Percentiles rank a stretch among this genome's conserved stretches.
Evolutionary conservation across 2,797 vertebrate genomes (phyloP).

Genomic region (Neomorphus geoffroyi): DNA sequence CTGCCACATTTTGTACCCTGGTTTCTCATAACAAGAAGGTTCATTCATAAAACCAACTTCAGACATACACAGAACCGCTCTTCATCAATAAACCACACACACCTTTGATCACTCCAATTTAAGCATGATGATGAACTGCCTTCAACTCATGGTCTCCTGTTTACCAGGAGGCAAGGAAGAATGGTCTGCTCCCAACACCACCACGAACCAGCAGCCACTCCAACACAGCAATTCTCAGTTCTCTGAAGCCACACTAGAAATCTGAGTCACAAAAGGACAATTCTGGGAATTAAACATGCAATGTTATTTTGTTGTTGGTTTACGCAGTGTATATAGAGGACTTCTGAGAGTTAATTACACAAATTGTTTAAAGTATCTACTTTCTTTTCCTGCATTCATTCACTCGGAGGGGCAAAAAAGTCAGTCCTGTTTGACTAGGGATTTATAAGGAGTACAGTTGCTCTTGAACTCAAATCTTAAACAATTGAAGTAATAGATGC

Average conservation of each 20-base stretch:
- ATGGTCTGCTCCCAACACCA: neutral
- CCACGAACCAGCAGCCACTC: neutral
- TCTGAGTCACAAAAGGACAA: neutral
- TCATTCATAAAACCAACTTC: neutral
- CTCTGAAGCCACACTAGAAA: neutral
- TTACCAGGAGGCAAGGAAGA: neutral
- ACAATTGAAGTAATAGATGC: neutral
- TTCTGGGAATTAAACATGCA: neutral
- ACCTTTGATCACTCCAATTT: neutral
- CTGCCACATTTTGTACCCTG: neutral
- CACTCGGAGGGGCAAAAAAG: accelerated
- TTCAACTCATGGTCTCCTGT: neutral
- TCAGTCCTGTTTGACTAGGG: neutral
- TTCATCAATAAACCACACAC: neutral
- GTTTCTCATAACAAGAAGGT: neutral
- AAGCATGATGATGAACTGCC: neutral
- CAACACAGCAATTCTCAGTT: neutral
- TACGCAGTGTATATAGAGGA: neutral
- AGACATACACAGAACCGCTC: neutral
- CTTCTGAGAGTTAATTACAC: neutral
- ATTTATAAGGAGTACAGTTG: neutral
- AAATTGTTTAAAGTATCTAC: neutral
- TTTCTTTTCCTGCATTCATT: neutral
- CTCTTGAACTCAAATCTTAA: neutral
- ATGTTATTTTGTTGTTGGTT: neutral